Percentiles rank a stretch among this genome's conserved stretches.
These are phyloP conservation scores for Petrocephalus schoutedeni DNA, from an alignment of 2,797 vertebrate species.

Conservation along the genomic window DNA sequence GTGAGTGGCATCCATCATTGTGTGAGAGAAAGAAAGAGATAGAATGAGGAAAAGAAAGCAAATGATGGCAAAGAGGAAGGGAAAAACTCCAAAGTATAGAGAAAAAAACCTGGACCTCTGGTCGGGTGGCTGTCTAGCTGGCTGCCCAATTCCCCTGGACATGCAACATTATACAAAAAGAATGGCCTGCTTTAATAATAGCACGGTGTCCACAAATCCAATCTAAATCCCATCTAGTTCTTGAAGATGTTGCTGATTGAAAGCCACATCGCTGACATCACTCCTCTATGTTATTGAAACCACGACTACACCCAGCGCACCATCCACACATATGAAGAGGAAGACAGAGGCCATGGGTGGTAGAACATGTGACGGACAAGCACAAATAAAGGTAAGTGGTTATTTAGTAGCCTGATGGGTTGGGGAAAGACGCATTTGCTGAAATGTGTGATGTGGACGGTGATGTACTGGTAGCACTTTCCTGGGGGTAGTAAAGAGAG, in stretches of 20 bases:
- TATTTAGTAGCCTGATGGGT: background rate
- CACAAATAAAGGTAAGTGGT: background rate
- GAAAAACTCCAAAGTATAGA: background rate
- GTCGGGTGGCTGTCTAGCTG: background rate
- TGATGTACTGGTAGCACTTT: background rate
- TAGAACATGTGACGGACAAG: background rate
- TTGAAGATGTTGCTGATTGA: background rate
- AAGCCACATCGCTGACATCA: background rate
- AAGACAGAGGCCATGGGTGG: background rate
- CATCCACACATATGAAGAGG: background rate
- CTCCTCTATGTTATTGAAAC: background rate
- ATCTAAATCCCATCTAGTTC: background rate
- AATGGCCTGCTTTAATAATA: background rate
- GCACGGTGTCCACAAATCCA: background rate
- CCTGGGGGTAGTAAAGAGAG: background rate
- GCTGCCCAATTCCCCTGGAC: background rate
- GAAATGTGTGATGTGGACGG: background rate
- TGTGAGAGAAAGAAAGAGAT: background rate
- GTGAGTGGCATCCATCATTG: too few species aligned
- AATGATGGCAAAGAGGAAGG: background rate
- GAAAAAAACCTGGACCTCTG: background rate
- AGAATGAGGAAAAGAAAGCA: background rate
- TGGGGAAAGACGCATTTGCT: background rate
- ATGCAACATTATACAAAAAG: background rate
- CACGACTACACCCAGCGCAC: background rate